These are phyloP conservation scores for Glyptemys insculpta DNA, from an alignment of 2,797 vertebrate genomes.

Conservation along the genomic window DNA sequence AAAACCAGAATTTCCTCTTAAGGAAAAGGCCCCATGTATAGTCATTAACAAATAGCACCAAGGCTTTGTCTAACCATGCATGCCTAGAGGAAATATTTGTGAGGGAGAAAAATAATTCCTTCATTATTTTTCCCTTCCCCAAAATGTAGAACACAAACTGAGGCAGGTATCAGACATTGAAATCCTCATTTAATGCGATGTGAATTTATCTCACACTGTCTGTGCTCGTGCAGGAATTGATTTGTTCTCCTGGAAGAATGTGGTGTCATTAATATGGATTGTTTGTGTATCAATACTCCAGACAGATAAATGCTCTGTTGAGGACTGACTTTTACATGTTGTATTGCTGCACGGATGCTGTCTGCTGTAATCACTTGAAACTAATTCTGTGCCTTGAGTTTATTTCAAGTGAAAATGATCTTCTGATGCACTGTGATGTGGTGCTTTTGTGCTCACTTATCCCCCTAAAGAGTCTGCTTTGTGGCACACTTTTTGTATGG, in stretches of 20 bases:
- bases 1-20: neutral
- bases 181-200: conserved; percentile 25
- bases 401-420: neutral
- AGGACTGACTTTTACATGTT: neutral
- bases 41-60: neutral
- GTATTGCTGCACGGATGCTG: neutral
- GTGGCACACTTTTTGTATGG: neutral
- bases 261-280: neutral
- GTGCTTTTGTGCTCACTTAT: neutral
- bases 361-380: conserved; percentile 1
- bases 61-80: too few species aligned
- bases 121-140: neutral
- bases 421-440: too few species aligned
- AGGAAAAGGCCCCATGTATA: neutral
- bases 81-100: conserved; percentile 19
- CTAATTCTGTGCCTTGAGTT: neutral
- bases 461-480: neutral
- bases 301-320: neutral
- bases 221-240: neutral
- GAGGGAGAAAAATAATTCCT: conserved; percentile 32
- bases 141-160: neutral
- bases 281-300: neutral
- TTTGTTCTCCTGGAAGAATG: conserved; percentile 12
- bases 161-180: neutral
- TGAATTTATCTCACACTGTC: neutral